phyloP scores from a whole-genome alignment of 2,797 vertebrate species.

The Tragopan temminckii region DNA sequence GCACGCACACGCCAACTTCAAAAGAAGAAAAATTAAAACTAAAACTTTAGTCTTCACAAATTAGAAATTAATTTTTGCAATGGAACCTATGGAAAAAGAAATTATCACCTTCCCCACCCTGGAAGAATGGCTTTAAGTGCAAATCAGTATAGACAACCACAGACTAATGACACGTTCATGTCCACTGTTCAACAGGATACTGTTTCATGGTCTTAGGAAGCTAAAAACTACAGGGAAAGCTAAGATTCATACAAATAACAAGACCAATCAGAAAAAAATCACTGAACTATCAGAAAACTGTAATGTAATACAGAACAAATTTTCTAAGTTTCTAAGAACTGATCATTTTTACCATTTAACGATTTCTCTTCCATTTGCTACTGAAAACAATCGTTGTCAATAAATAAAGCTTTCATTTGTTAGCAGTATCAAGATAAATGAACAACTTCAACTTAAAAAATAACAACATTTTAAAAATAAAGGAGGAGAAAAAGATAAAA shows the following conservation, averaged over 20 bases:
- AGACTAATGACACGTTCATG: not conserved
- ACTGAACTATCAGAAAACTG: not conserved
- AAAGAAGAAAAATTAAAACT: not conserved
- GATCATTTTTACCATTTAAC: not conserved
- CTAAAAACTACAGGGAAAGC: not conserved
- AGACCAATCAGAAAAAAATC: not conserved
- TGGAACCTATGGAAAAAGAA: not conserved
- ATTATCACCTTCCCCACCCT: not conserved
- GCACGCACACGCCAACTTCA: not conserved
- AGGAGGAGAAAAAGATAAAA: not conserved
- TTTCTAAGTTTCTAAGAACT: not conserved
- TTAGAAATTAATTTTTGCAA: not conserved
- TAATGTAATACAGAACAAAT: not conserved
- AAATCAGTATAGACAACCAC: not conserved
- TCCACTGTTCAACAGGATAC: not conserved
- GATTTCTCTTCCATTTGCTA: not conserved
- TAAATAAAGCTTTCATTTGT: not conserved
- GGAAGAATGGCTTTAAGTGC: not conserved
- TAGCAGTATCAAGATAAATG: not conserved
- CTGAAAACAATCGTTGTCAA: not conserved
- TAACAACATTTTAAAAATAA: not conserved
- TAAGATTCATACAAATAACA: not conserved
- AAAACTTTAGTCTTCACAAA: not conserved
- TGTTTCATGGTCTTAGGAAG: not conserved
- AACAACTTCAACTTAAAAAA: not conserved